Conservation (phyloP, 2,797 vertebrate species). For the Strix occidentalis region DNA sequence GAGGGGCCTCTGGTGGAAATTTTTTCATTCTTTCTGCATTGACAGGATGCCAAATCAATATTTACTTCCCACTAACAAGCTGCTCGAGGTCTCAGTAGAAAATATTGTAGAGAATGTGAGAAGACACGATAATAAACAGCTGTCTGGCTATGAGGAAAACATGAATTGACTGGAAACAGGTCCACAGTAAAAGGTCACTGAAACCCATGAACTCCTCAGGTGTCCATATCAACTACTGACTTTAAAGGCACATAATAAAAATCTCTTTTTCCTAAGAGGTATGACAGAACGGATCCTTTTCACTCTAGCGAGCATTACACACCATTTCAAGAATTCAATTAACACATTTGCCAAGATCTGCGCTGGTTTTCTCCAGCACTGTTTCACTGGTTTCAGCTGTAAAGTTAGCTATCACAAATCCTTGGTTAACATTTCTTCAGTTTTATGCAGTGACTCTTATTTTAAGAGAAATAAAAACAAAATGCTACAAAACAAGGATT, state of each 20-base stretch:
- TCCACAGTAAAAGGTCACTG: slow-evolving; percentile 85
- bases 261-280: slow-evolving; percentile 74
- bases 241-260: slow-evolving; percentile 82
- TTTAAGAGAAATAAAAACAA: slow-evolving; percentile 42
- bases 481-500: not conserved
- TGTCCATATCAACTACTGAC: slow-evolving; percentile 84
- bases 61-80: slow-evolving; percentile 99
- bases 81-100: slow-evolving; percentile 98
- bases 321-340: slow-evolving; percentile 78
- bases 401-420: slow-evolving; percentile 55
- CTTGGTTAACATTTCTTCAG: slow-evolving; percentile 40
- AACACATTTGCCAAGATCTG: slow-evolving; percentile 71
- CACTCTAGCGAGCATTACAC: slow-evolving; percentile 63
- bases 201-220: slow-evolving; percentile 86
- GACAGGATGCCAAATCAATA: slow-evolving; percentile 99
- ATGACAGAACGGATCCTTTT: slow-evolving; percentile 73
- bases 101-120: slow-evolving; percentile 89
- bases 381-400: slow-evolving; percentile 58
- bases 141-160: slow-evolving; percentile 98
- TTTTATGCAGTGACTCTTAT: slow-evolving; percentile 13
- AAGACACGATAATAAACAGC: slow-evolving; percentile 91
- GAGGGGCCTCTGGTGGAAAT: slow-evolving; percentile 99
- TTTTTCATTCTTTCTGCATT: slow-evolving; percentile 99
- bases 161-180: slow-evolving; percentile 92
- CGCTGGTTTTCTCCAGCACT: slow-evolving; percentile 43